phyloP scores from a whole-genome alignment of 2,113 vertebrate species.

The Collichthys lucidus region DNA sequence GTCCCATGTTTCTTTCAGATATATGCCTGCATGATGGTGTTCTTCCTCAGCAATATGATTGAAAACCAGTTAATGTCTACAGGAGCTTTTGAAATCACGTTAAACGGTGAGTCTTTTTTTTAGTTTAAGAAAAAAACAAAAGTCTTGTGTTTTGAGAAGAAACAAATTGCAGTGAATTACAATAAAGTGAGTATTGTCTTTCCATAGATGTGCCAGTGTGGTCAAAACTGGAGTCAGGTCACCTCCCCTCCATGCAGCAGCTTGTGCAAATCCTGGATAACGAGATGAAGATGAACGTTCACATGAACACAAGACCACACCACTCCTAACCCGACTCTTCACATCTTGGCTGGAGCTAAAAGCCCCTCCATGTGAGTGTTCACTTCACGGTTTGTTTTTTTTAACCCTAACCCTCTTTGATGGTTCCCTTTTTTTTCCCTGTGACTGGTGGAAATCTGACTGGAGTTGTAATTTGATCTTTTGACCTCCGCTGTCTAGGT shows the following conservation, averaged over 20 bases:
- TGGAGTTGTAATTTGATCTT: not conserved
- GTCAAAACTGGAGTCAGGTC: slow-evolving; percentile 98
- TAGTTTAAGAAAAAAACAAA: too few relatives aligned
- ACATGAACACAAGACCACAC: slow-evolving; percentile 94
- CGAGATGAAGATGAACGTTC: slow-evolving; percentile 99
- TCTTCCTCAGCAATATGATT: slow-evolving; percentile 99
- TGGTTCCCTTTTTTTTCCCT: too few relatives aligned
- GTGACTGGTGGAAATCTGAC: not conserved
- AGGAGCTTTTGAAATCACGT: slow-evolving; percentile 96
- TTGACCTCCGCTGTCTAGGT: slow-evolving; percentile 75
- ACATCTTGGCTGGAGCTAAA: slow-evolving; percentile 80
- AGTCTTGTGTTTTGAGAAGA: not conserved
- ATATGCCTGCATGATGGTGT: slow-evolving; percentile 99
- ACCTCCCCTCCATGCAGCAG: slow-evolving; percentile 99
- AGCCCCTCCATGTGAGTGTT: slow-evolving; percentile 81
- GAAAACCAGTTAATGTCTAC: slow-evolving; percentile 99
- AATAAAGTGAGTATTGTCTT: not conserved
- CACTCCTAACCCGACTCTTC: slow-evolving; percentile 90
- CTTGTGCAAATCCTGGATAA: slow-evolving; percentile 99
- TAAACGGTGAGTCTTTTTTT: slow-evolving; percentile 89
- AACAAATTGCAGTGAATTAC: not conserved
- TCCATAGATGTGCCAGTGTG: slow-evolving; percentile 95
- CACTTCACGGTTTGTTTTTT: not conserved
- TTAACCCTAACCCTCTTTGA: not conserved
- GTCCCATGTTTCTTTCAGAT: slow-evolving; percentile 84